Evolutionary conservation across 23 tunicate species (phyloP).

Genomic region (Halocynthia aurantium): DNA sequence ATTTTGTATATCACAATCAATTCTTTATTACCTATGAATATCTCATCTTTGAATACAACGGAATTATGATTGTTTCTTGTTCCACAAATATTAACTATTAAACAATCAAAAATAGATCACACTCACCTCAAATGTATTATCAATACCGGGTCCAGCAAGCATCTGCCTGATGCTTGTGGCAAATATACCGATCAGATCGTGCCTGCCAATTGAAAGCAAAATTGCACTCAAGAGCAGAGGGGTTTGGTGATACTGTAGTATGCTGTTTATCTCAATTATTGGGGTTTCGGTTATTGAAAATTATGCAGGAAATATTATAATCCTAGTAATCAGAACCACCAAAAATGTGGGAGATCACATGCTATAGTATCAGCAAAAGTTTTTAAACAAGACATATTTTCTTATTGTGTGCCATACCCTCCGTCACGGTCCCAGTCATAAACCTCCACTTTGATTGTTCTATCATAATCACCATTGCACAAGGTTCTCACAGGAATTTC

Average conservation of each 20-base stretch:
- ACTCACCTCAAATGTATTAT: conserved; percentile 75
- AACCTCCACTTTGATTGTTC: conserved; percentile 88
- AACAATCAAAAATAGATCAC: background rate
- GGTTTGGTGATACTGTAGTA: background rate
- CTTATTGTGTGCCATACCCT: conserved; percentile 29
- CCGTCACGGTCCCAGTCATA: conserved; percentile 94
- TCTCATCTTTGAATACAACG: no score
- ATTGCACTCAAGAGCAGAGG: background rate
- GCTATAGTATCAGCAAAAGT: no score
- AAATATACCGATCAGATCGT: conserved; percentile 82
- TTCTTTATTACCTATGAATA: no score
- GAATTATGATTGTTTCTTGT: no score
- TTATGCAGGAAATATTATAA: no score
- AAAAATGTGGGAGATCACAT: no score
- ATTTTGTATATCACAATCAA: background rate
- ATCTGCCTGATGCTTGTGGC: conserved; percentile 50
- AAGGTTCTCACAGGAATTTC: conserved; percentile 59
- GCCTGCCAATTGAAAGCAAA: conserved; percentile 25
- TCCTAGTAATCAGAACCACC: no score
- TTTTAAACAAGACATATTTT: no score
- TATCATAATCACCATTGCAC: conserved; percentile 85
- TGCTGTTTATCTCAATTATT: no score
- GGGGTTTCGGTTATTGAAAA: no score
- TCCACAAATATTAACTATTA: no score
- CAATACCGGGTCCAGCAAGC: conserved; percentile 51